Evolutionary conservation across 2,797 vertebrate species (phyloP).

Genomic region (Sphenopsis melanotis): DNA sequence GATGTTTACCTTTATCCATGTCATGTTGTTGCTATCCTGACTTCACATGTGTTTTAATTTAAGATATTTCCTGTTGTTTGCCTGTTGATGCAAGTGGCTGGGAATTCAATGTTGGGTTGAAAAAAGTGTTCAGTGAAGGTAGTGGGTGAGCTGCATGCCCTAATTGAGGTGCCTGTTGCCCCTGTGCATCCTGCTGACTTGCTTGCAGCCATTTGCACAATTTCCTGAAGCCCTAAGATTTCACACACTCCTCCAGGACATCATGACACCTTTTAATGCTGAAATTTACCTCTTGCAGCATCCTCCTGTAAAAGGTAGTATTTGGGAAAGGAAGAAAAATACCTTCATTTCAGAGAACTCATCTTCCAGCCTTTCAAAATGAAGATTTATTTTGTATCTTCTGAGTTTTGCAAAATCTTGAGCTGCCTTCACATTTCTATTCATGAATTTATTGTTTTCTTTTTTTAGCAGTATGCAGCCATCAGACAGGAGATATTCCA

Average conservation of each 20-base stretch:
- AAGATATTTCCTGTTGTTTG: neutral
- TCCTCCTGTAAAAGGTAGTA: neutral
- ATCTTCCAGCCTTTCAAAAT: neutral
- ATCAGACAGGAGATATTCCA: neutral
- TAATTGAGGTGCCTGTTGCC: neutral
- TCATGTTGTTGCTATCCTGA: neutral
- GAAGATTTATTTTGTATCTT: neutral
- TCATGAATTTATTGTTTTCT: neutral
- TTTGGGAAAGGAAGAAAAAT: neutral
- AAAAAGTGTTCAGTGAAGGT: neutral
- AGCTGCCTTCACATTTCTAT: neutral
- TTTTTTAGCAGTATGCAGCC: neutral
- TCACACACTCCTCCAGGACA: neutral
- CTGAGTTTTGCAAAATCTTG: neutral
- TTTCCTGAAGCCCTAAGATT: neutral
- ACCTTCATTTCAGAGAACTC: neutral
- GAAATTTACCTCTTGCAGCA: neutral
- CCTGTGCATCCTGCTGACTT: neutral
- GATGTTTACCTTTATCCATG: neutral
- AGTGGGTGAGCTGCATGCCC: neutral
- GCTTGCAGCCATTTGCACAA: neutral
- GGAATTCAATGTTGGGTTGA: neutral
- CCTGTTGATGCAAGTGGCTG: neutral
- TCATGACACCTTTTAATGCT: neutral
- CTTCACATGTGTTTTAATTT: neutral